Conservation (phyloP, 2,888 invertebrate genomes). For the Leptinotarsa haldemani region DNA sequence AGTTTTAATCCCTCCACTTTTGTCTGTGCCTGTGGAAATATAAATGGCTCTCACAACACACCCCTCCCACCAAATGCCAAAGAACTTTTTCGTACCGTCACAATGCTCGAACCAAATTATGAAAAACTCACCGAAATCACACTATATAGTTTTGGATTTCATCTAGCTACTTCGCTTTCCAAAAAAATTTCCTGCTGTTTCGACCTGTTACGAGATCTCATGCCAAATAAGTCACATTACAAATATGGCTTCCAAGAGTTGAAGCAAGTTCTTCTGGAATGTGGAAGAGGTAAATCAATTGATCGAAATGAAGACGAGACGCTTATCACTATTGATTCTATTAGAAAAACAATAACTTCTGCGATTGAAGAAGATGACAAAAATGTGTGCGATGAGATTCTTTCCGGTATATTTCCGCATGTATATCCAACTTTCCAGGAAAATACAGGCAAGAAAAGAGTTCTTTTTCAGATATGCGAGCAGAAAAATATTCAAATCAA, state of each 20-base stretch:
- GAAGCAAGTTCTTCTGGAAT: constrained; percentile 83
- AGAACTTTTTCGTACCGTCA: constrained; percentile 82
- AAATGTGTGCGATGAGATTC: constrained; percentile 82
- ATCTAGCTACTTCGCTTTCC: constrained; percentile 76
- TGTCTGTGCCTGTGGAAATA: constrained; percentile 76
- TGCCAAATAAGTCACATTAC: constrained; percentile 79
- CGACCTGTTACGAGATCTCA: constrained; percentile 65
- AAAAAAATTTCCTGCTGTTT: constrained; percentile 83
- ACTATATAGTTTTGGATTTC: constrained; percentile 81
- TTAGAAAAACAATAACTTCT: constrained; percentile 87
- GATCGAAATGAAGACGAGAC: constrained; percentile 79
- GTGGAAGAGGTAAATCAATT: constrained; percentile 79
- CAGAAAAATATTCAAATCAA: constrained; percentile 77
- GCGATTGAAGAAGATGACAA: constrained; percentile 88
- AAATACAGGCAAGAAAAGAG: constrained; percentile 52
- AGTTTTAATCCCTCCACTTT: constrained; percentile 78
- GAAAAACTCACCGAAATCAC: constrained; percentile 84
- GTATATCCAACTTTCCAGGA: constrained; percentile 67
- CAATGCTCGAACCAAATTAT: constrained; percentile 87
- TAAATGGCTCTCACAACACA: constrained; percentile 72
- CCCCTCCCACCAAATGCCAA: constrained; percentile 85
- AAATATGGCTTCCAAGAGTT: constrained; percentile 86
- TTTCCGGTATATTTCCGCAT: constrained; percentile 88
- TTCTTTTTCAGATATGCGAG: constrained; percentile 72
- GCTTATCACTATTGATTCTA: constrained; percentile 79